Conservation (phyloP, 2,888 invertebrate genomes). For the Therioaphis trifolii region DNA sequence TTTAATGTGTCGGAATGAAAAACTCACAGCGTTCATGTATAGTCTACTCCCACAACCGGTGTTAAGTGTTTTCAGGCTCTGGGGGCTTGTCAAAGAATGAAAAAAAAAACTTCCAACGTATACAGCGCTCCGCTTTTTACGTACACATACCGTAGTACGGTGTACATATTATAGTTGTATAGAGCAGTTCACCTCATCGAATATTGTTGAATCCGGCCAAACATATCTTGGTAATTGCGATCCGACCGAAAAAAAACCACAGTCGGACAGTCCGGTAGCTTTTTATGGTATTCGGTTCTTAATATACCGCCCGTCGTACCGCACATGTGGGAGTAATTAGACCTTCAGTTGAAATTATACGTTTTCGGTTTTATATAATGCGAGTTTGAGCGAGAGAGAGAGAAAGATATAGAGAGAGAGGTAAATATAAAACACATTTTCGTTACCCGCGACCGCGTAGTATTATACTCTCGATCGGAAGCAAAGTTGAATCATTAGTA, state of each 20-base stretch:
- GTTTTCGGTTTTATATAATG: constrained; percentile 11
- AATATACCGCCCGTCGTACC: not conserved
- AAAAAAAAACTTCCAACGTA: constrained; percentile 25
- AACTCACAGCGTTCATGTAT: constrained; percentile 32
- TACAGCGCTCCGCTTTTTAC: not conserved
- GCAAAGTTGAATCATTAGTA: not conserved
- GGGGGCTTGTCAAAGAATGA: constrained; percentile 43
- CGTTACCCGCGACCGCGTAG: not conserved
- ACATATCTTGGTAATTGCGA: constrained; percentile 35
- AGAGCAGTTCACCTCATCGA: not conserved
- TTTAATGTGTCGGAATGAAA: constrained; percentile 57
- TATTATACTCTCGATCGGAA: constrained; percentile 2
- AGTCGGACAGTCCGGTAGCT: constrained; percentile 51
- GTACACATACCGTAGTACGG: too few species aligned
- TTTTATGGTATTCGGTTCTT: constrained; percentile 18
- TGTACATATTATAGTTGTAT: not conserved
- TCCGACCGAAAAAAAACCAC: constrained; percentile 43
- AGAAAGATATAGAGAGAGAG: not conserved
- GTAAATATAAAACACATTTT: not conserved
- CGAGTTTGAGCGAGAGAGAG: not conserved
- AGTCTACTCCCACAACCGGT: constrained; percentile 40
- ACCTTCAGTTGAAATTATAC: constrained; percentile 42
- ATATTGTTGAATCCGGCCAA: constrained; percentile 10
- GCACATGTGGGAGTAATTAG: constrained; percentile 51
- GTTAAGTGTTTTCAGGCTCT: constrained; percentile 59